A percentile compares a stretch with the other conserved stretches of the same genome.
Conservation (phyloP, 1,140 invertebrate species). For the Medauroidea extradentata region DNA sequence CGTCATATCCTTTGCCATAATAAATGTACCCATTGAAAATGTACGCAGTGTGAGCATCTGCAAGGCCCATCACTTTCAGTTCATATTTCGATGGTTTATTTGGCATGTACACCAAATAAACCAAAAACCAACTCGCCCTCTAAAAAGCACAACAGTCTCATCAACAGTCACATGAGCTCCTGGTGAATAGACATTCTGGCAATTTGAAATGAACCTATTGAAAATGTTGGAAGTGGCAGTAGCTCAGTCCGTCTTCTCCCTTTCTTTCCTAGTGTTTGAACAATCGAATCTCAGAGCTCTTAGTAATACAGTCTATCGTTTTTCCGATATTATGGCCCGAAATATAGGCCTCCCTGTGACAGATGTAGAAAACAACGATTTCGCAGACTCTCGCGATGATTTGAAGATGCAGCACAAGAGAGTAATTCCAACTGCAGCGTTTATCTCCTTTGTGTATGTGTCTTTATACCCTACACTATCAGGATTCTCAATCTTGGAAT, state of each 20-base stretch:
- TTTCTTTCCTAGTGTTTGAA: not conserved
- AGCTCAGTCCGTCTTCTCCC: slow-evolving; percentile 17
- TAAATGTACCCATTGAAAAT: slow-evolving; percentile 36
- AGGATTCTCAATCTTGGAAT: too few relatives aligned
- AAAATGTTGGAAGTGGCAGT: slow-evolving; percentile 33
- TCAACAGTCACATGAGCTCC: slow-evolving; percentile 34
- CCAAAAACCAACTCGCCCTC: slow-evolving; percentile 39
- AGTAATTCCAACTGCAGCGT: too few relatives aligned
- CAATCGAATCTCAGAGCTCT: not conserved
- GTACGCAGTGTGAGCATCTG: slow-evolving; percentile 35
- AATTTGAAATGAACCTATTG: slow-evolving; percentile 38
- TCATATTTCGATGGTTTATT: slow-evolving; percentile 46
- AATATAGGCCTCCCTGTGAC: too few relatives aligned
- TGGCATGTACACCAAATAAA: slow-evolving; percentile 44
- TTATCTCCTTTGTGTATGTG: too few relatives aligned
- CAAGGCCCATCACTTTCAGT: slow-evolving; percentile 32
- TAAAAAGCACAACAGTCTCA: slow-evolving; percentile 42
- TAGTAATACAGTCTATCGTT: too few relatives aligned
- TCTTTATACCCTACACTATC: too few relatives aligned
- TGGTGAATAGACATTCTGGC: slow-evolving; percentile 29
- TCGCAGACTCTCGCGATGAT: too few relatives aligned
- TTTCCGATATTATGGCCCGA: too few relatives aligned
- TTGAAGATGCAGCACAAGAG: too few relatives aligned
- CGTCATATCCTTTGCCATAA: slow-evolving; percentile 28
- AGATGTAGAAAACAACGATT: too few relatives aligned